Evolutionary conservation across 2,113 vertebrate species (phyloP).

Genomic region (Rallus limicola): DNA sequence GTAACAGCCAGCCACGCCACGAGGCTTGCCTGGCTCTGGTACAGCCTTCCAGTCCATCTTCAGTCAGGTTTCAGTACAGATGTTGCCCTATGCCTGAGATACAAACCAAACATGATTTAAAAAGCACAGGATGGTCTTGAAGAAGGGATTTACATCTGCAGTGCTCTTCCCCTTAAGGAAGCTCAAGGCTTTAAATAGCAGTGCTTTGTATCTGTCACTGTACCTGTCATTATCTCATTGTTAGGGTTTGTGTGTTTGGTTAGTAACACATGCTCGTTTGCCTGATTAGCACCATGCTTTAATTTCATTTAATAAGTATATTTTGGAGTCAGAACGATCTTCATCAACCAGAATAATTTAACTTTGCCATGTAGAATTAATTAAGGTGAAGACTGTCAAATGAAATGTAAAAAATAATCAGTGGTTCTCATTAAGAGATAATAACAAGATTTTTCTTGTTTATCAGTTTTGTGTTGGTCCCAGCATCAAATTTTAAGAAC

Average conservation of each 20-base stretch:
- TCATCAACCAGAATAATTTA: conserved; percentile 38
- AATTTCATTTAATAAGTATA: conserved; percentile 55
- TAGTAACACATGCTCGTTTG: background rate
- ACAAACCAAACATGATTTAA: background rate
- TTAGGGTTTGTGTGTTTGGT: conserved; percentile 24
- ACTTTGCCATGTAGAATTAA: conserved; percentile 34
- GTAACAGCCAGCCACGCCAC: background rate
- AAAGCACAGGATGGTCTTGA: background rate
- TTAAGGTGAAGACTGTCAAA: conserved; percentile 38
- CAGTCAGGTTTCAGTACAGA: background rate
- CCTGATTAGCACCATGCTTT: conserved; percentile 41
- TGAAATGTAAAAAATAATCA: conserved; percentile 52
- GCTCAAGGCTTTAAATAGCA: background rate
- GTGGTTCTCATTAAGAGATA: conserved; percentile 48
- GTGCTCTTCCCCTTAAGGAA: background rate
- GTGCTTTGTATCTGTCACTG: background rate
- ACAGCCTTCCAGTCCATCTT: background rate
- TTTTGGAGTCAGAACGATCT: background rate
- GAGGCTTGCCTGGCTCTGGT: background rate
- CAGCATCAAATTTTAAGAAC: conserved; percentile 28
- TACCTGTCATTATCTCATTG: conserved; percentile 32
- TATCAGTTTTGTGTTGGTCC: conserved; percentile 20
- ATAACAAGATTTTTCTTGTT: conserved; percentile 23
- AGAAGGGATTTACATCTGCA: background rate
- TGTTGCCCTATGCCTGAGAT: background rate